phyloP scores from a whole-genome alignment of 1,140 invertebrate species.

The Doryteuthis pealeii region DNA sequence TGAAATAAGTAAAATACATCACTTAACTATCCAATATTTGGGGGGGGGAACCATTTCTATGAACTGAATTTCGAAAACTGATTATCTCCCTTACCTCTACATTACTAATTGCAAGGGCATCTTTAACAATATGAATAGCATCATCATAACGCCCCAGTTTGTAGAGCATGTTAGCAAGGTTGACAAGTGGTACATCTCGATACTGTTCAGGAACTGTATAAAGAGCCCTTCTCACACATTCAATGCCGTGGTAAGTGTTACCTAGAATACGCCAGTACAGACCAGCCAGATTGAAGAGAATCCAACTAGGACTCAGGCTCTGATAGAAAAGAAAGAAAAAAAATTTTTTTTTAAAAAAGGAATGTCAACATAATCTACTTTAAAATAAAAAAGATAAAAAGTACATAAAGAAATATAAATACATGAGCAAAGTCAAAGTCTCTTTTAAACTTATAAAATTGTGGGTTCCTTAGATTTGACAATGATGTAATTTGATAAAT shows the following conservation, averaged over 20 bases:
- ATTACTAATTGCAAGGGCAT: constrained; percentile 74
- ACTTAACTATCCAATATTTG: too few species aligned
- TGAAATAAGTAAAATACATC: too few species aligned
- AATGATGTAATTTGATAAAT: too few species aligned
- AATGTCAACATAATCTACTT: neutral
- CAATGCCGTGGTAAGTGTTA: constrained; percentile 75
- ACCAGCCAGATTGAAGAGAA: constrained; percentile 79
- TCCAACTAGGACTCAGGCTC: constrained; percentile 74
- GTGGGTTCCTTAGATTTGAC: too few species aligned
- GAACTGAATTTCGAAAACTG: too few species aligned
- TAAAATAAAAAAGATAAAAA: constrained; percentile 10
- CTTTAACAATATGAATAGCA: constrained; percentile 74
- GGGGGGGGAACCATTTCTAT: too few species aligned
- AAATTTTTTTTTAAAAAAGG: constrained; percentile 1
- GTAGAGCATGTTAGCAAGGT: constrained; percentile 76
- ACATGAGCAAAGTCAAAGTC: too few species aligned
- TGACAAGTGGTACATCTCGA: constrained; percentile 78
- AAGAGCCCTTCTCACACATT: constrained; percentile 78
- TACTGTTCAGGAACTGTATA: constrained; percentile 74
- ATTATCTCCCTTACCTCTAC: constrained; percentile 65
- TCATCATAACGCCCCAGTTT: constrained; percentile 72
- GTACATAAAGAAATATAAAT: too few species aligned
- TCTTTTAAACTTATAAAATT: too few species aligned
- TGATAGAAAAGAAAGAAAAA: constrained; percentile 57
- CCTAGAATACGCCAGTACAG: constrained; percentile 83